These are phyloP conservation scores for Periophthalmodon schlosseri DNA, from an alignment of 2,113 vertebrate species.

Conservation along the genomic window DNA sequence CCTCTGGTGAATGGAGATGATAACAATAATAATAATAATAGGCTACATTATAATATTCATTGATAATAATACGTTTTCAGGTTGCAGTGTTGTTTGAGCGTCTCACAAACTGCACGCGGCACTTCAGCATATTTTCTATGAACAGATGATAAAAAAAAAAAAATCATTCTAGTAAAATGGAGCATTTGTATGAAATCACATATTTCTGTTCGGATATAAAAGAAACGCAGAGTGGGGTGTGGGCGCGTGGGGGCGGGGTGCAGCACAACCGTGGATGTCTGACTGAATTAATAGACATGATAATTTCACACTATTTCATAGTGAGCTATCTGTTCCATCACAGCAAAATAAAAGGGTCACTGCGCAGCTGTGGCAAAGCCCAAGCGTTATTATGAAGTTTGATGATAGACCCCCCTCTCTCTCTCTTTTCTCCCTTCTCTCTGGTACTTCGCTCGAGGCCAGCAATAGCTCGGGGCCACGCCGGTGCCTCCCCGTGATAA, in stretches of 20 bases:
- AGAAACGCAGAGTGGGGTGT: slow-evolving; percentile 39
- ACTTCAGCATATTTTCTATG: slow-evolving; percentile 62
- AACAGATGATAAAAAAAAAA: slow-evolving; percentile 59
- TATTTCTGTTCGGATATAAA: slow-evolving; percentile 80
- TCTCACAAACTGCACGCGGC: not conserved
- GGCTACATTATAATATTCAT: not conserved
- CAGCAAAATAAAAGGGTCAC: slow-evolving; percentile 89
- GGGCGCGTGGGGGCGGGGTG: slow-evolving; percentile 49
- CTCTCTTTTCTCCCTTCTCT: slow-evolving; percentile 74
- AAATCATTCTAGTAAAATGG: slow-evolving; percentile 70
- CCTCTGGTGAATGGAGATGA: too few relatives aligned
- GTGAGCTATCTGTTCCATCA: slow-evolving; percentile 89
- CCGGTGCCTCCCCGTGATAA: slow-evolving; percentile 96
- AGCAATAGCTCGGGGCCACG: slow-evolving; percentile 89
- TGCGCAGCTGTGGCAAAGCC: slow-evolving; percentile 92
- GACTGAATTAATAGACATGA: slow-evolving; percentile 98
- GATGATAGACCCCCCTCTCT: slow-evolving; percentile 83
- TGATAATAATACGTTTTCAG: not conserved
- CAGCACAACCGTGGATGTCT: slow-evolving; percentile 79
- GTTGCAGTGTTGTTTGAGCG: not conserved
- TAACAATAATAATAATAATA: slow-evolving; percentile 12
- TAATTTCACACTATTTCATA: slow-evolving; percentile 97
- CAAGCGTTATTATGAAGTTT: slow-evolving; percentile 92
- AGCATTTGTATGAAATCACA: slow-evolving; percentile 83
- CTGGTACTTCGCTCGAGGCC: slow-evolving; percentile 86